phyloP scores from a whole-genome alignment of 2,113 vertebrate genomes.

The Menidia beryllina region DNA sequence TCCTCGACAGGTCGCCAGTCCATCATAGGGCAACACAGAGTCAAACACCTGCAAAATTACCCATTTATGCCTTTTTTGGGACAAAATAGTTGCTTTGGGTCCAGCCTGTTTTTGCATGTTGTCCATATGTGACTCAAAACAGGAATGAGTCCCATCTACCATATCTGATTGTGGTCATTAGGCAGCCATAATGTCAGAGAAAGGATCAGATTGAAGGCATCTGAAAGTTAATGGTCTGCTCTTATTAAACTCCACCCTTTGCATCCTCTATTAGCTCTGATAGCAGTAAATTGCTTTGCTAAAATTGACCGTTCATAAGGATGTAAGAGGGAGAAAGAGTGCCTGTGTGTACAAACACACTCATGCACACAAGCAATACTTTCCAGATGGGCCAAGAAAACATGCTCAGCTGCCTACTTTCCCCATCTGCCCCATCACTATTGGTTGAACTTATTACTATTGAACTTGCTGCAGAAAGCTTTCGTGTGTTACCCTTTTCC shows the following conservation, averaged over 20 bases:
- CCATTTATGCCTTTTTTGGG: too few species aligned
- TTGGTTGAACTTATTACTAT: conserved; percentile 63
- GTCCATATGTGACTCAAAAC: conserved; percentile 28
- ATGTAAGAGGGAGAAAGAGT: conserved; percentile 18
- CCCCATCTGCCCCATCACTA: conserved; percentile 39
- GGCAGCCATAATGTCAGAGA: conserved; percentile 47
- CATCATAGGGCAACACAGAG: too few species aligned
- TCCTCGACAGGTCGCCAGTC: too few species aligned
- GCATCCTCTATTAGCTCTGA: conserved; percentile 54
- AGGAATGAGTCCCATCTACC: conserved; percentile 31
- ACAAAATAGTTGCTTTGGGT: conserved; percentile 3
- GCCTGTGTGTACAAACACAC: conserved; percentile 34
- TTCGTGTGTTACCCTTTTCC: conserved; percentile 72
- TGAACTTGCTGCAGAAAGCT: conserved; percentile 62
- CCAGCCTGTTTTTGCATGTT: conserved; percentile 32
- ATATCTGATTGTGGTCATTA: conserved; percentile 62
- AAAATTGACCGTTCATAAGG: conserved; percentile 64
- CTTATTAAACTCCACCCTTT: conserved; percentile 69
- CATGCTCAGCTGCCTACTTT: conserved; percentile 44
- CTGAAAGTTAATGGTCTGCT: conserved; percentile 38
- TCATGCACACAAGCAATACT: conserved; percentile 54
- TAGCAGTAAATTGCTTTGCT: conserved; percentile 58
- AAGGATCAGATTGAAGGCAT: conserved; percentile 67
- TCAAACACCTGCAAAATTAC: too few species aligned
- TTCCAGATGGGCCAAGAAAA: conserved; percentile 79